A percentile compares a stretch with the other conserved stretches of the same genome.
Conservation (phyloP, 35 echinoderm and acorn worm species). For the Strongylocentrotus purpuratus region DNA sequence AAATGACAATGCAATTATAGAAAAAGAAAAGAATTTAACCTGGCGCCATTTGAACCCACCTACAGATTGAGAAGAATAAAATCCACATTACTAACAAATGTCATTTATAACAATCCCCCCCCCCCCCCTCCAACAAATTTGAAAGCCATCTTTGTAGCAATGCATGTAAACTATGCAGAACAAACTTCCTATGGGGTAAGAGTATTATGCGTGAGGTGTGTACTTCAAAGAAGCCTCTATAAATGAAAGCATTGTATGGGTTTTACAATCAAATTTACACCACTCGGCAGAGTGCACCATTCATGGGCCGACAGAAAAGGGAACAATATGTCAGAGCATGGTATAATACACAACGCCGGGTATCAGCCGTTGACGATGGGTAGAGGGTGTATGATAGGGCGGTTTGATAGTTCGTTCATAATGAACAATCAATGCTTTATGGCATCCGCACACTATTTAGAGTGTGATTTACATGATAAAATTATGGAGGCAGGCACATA, state of each 20-base stretch:
- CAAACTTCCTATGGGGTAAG: conserved; percentile 7
- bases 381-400: not conserved
- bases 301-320: not conserved
- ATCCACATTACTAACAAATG: not conserved
- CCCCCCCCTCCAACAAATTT: not conserved
- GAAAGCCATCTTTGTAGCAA: not conserved
- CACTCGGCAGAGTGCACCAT: not conserved
- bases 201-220: not conserved
- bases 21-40: not conserved
- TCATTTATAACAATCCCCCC: not conserved
- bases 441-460: not conserved
- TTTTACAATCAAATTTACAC: not conserved
- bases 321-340: not conserved
- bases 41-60: not conserved
- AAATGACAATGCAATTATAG: not conserved
- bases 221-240: not conserved
- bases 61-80: not conserved
- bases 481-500: not conserved
- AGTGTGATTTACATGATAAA: not conserved
- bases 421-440: not conserved
- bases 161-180: not conserved
- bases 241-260: not conserved
- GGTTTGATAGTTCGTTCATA: not conserved
- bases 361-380: not conserved
- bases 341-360: not conserved